Evolutionary conservation across 2,888 invertebrate genomes (phyloP).

Genomic region (Rotaria magnacalcarata): DNA sequence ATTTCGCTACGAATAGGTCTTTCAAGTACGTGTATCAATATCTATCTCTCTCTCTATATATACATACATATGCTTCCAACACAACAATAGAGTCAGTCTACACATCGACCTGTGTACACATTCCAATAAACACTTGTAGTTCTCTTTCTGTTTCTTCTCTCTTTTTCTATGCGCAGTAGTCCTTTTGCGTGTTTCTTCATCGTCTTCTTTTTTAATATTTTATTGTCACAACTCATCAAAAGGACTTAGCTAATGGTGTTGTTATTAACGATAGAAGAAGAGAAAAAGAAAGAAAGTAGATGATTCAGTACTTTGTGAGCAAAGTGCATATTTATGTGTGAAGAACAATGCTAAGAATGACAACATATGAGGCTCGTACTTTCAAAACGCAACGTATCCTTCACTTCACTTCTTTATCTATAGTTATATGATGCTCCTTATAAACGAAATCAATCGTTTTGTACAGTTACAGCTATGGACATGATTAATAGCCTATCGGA

Average conservation of each 20-base stretch:
- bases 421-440: not conserved
- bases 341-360: not conserved
- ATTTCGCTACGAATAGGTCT: not conserved
- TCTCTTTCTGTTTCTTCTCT: not conserved
- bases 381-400: not conserved
- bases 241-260: not conserved
- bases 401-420: not conserved
- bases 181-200: not conserved
- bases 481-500: not conserved
- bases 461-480: not conserved
- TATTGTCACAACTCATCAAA: not conserved
- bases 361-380: not conserved
- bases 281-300: not conserved
- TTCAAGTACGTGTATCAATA: not conserved
- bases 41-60: not conserved
- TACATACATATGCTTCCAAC: not conserved
- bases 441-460: not conserved
- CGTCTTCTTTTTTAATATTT: not conserved
- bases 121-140: not conserved
- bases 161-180: not conserved
- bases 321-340: not conserved
- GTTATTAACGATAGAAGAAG: not conserved
- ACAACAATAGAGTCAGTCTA: not conserved
- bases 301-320: not conserved
- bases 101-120: not conserved